Evolutionary conservation across 1,140 invertebrate genomes (phyloP).

Genomic region (Chrysopa pallens): DNA sequence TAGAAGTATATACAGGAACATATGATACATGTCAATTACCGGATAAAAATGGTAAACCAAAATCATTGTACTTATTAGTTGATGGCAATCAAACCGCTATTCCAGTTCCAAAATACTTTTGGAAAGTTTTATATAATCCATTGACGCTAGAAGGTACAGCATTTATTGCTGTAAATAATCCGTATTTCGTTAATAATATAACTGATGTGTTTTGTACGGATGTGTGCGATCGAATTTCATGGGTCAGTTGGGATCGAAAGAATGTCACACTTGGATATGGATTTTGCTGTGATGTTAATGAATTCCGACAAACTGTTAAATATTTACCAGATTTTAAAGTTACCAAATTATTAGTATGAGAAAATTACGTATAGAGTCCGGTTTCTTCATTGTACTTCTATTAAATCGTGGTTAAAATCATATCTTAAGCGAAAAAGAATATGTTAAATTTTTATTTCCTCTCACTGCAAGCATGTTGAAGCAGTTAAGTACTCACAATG

Average conservation of each 20-base stretch:
- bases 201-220: constrained; percentile 34
- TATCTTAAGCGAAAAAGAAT: no score
- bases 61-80: constrained; percentile 26
- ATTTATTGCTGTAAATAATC: constrained; percentile 45
- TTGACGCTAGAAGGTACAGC: constrained; percentile 28
- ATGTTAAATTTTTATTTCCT: no score
- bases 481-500: no score
- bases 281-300: constrained; percentile 41
- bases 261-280: constrained; percentile 36
- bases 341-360: constrained; percentile 17
- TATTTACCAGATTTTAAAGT: constrained; percentile 28
- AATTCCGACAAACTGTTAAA: constrained; percentile 32
- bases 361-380: no score
- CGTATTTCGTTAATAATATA: constrained; percentile 24
- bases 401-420: no score
- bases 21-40: constrained; percentile 28
- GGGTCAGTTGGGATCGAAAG: constrained; percentile 29
- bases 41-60: constrained; percentile 22
- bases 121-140: constrained; percentile 40
- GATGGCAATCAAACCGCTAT: constrained; percentile 14
- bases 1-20: constrained; percentile 36
- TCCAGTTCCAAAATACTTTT: constrained; percentile 35
- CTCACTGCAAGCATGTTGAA: no score
- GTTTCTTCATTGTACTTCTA: no score
- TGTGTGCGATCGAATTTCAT: constrained; percentile 27